Conservation (phyloP, 1,140 invertebrate species). For the Thaumetopoea pityocampa region DNA sequence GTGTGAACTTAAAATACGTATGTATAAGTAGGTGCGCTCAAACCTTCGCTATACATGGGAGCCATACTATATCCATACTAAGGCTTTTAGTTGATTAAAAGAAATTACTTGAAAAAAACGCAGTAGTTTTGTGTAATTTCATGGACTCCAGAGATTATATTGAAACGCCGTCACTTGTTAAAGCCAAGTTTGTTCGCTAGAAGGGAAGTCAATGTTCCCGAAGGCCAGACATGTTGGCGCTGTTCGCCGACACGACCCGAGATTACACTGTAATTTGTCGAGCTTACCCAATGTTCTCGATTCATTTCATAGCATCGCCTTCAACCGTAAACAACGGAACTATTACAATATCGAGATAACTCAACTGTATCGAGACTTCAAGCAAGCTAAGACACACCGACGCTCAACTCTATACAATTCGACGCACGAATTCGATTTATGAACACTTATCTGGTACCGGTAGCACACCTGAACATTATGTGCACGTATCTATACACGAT, state of each 20-base stretch:
- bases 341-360: neutral
- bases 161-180: constrained; percentile 6
- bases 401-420: constrained; percentile 32
- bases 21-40: too few species aligned
- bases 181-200: constrained; percentile 26
- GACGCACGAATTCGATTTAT: constrained; percentile 62
- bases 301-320: constrained; percentile 4
- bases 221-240: constrained; percentile 42
- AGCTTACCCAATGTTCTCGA: constrained; percentile 40
- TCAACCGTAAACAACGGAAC: neutral
- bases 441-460: constrained; percentile 45
- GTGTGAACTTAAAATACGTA: too few species aligned
- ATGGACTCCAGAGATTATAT: too few species aligned
- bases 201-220: constrained; percentile 37
- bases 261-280: constrained; percentile 43
- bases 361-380: neutral
- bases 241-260: constrained; percentile 26
- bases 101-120: too few species aligned
- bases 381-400: constrained; percentile 1
- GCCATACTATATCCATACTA: too few species aligned
- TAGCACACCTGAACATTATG: constrained; percentile 65
- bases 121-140: too few species aligned
- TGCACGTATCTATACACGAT: constrained; percentile 67
- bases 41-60: too few species aligned
- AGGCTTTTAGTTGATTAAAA: too few species aligned